Evolutionary conservation across 2,113 vertebrate species (phyloP).

Genomic region (Heptranchias perlo): DNA sequence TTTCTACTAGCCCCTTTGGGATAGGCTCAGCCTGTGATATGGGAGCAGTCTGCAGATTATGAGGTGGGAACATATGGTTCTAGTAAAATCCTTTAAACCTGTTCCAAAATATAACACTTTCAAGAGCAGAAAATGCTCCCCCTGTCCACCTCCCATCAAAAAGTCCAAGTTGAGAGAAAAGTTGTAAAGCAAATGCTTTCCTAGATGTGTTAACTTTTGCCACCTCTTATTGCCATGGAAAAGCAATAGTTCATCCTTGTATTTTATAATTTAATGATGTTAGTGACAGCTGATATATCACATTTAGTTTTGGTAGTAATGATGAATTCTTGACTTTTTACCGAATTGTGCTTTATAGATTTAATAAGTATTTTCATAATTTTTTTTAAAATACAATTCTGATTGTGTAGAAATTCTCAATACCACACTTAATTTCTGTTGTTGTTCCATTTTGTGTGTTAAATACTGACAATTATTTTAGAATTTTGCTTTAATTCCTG

Average conservation of each 20-base stretch:
- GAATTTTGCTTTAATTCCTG: neutral
- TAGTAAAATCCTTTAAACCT: conserved; percentile 11
- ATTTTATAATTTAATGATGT: neutral
- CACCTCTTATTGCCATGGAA: neutral
- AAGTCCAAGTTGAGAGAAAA: neutral
- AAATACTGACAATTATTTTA: neutral
- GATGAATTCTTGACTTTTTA: neutral
- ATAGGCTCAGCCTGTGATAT: neutral
- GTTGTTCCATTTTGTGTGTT: neutral
- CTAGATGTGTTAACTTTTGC: neutral
- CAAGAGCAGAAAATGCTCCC: conserved; percentile 18
- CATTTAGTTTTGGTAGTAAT: neutral
- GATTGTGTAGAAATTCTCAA: neutral
- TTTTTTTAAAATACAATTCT: neutral
- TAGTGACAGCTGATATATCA: neutral
- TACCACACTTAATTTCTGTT: too few relatives aligned
- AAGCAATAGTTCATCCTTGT: neutral
- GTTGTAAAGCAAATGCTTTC: conserved; percentile 22
- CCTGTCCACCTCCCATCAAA: neutral
- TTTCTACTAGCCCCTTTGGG: conserved; percentile 35
- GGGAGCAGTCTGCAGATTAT: conserved; percentile 30
- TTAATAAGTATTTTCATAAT: neutral
- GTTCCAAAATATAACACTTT: conserved; percentile 27
- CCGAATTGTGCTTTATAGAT: neutral
- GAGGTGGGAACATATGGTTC: conserved; percentile 38